phyloP scores from a whole-genome alignment of 2,797 vertebrate species.

The Chelon labrosus region DNA sequence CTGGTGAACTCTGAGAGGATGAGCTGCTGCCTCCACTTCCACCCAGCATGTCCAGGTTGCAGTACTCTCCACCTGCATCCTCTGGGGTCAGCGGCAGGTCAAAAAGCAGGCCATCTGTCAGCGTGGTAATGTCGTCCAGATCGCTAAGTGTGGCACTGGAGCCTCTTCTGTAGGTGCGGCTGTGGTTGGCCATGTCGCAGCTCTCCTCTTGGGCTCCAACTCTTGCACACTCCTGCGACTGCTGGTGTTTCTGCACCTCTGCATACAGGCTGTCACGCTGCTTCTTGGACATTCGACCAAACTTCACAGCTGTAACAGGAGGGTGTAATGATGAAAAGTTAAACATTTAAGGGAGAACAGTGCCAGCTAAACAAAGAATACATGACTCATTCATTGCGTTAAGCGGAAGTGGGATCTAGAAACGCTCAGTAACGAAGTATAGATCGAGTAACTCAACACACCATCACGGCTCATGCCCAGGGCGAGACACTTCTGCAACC shows the following conservation, averaged over 20 bases:
- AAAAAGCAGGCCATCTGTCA: constrained; percentile 90
- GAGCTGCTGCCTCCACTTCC: constrained; percentile 82
- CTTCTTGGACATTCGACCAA: constrained; percentile 96
- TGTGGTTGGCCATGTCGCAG: constrained; percentile 64
- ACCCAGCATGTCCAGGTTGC: constrained; percentile 87
- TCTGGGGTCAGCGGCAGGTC: constrained; percentile 92
- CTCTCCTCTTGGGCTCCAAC: constrained; percentile 61
- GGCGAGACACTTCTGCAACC: constrained; percentile 93
- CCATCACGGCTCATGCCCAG: constrained; percentile 95
- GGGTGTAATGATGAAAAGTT: not conserved
- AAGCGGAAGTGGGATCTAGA: constrained; percentile 23
- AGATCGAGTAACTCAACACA: constrained; percentile 74
- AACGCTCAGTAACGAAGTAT: constrained; percentile 48
- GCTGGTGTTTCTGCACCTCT: constrained; percentile 94
- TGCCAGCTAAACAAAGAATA: not conserved
- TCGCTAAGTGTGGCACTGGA: constrained; percentile 87
- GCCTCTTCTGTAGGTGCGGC: constrained; percentile 87
- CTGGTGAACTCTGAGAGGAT: constrained; percentile 90
- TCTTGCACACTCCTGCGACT: constrained; percentile 84
- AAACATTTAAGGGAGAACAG: constrained; percentile 19
- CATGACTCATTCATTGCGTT: constrained; percentile 6
- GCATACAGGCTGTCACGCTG: constrained; percentile 94
- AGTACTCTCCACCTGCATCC: constrained; percentile 85
- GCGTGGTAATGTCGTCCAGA: constrained; percentile 88
- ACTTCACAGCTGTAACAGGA: constrained; percentile 89